Evolutionary conservation across 2,113 vertebrate genomes (phyloP), one percentile per base, ranked within the genome.

Genomic region (Callipepla squamata): DNA sequence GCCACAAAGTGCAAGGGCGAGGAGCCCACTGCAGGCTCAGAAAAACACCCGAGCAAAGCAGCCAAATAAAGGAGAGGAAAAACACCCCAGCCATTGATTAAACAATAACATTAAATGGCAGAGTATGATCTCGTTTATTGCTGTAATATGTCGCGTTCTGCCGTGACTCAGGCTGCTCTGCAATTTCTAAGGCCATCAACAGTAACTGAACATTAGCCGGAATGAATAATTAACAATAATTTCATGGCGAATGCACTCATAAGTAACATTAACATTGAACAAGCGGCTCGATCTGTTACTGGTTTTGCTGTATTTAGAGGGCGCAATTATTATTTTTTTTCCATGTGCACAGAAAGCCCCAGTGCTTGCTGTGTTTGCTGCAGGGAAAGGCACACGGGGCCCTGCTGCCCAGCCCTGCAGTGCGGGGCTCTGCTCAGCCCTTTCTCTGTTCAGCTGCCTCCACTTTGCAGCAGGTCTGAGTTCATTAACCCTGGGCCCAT

Each of bases 211-310:
- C 79, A 51, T 94, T 94, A 92, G 87, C 85, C 4, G 5, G 44
- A 58, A 91, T 96, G 93, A 91, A 94, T 95, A 96, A 94, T 90
- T 94, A 90, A 85, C 89, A 87, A 80, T 86, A 65, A 94, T 95
- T 94, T 93, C 94, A 92, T 74, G 85, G 91, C 82, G 87, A 93
- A 83, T 89, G 82, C 68, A 45, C 76, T 96, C 65, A 0, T 86
- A 92, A 90, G 93, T 67, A 80, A 83, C 95, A 78, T 90, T 59
- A 89, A 40, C 87, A 23, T 7, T 21, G 94, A 92, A 87, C 78
- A 59, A 6, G 76, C 65, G 53, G 79, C 90, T 85, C 14, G 17
- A 74, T 73, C 82, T 86, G 82, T 90, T 68, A 20, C 73, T 74
- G 72, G 65, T 32, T 94, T 92, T 1, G 3, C 87, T 95, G 72